phyloP scores from a whole-genome alignment of 2,113 vertebrate species.

The Campylorhamphus procurvoides region DNA sequence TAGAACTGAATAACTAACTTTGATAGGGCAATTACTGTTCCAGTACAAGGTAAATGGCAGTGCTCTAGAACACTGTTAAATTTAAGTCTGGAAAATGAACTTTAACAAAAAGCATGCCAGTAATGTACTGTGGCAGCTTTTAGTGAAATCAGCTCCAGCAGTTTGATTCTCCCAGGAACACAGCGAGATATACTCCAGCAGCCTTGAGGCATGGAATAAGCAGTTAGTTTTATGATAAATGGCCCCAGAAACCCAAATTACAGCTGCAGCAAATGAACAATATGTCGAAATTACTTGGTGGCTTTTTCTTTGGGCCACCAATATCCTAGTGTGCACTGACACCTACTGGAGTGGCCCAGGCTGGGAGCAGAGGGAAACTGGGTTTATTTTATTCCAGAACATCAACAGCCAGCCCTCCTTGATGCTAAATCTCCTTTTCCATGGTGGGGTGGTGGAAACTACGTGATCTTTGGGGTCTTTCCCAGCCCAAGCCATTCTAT shows the following conservation, averaged over 20 bases:
- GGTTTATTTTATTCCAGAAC: background rate
- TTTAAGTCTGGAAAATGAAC: slow-evolving; percentile 59
- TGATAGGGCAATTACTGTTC: slow-evolving; percentile 43
- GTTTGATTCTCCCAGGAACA: slow-evolving; percentile 40
- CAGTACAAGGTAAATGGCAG: slow-evolving; percentile 32
- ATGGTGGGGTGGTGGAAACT: background rate
- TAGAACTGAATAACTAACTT: slow-evolving; percentile 24
- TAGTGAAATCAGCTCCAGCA: slow-evolving; percentile 50
- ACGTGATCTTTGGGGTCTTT: background rate
- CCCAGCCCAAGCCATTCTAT: background rate
- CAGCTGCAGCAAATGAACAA: slow-evolving; percentile 62
- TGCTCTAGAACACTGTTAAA: slow-evolving; percentile 57
- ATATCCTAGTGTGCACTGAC: slow-evolving; percentile 37
- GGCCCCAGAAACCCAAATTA: slow-evolving; percentile 66
- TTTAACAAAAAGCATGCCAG: slow-evolving; percentile 58
- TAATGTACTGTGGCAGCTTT: slow-evolving; percentile 63
- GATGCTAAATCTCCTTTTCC: background rate
- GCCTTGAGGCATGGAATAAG: slow-evolving; percentile 67
- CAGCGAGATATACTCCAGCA: slow-evolving; percentile 29
- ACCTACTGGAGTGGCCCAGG: slow-evolving; percentile 29
- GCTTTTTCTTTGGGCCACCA: background rate
- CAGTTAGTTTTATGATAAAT: slow-evolving; percentile 63
- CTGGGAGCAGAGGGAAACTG: background rate
- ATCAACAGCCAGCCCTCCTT: background rate
- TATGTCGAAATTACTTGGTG: background rate